Evolutionary conservation across 2,888 invertebrate genomes (phyloP), one percentile per base, ranked within the genome.

Genomic region (Pyrocoelia pectoralis): DNA sequence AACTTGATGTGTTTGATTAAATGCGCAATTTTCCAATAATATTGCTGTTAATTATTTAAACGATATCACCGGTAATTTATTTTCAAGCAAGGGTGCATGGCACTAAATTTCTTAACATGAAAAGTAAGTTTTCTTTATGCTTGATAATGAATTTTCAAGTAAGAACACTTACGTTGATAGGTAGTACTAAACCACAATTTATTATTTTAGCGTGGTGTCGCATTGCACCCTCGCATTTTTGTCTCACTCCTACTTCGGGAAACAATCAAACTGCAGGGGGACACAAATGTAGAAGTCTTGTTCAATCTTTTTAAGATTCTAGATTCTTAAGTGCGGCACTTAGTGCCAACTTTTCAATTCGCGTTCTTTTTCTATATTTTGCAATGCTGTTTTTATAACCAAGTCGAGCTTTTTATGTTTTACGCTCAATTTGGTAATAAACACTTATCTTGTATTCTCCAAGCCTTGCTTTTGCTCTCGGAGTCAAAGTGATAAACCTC

Each of bases 261-360:
- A 74, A 72, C 75, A 74, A 77, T 76, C 76, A 73, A 73, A 71
- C 73, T 73, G 74, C 72, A 73, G 74, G 73, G 74, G 76, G 76
- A 75, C 77, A 76, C 79, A 81, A 81, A 81, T 81, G 81, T 81
- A 80, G 80, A 81, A 81, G 80, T 81, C 80, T 76, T 81, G 81
- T 80, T 80, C 79, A 79, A 79, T 80, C 79, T 80, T 79, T 78
- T 77, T 76, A 77, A 78, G 77, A 79, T 77, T 78, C 75, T 69
- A 73, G 76, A 76, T 77, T 76, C 63, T 66, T 68, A 63, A 68
- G 68, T 66, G 66, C 65, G 52, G 53, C 60, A 63, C 65, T 63
- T 66, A 66, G 59, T 48, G 46, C 13, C 56, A 68, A 62, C 61
- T 65, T 65, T 61, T 49, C 59, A 52, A 61, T 61, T 53, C 64